Conservation (phyloP, 2,888 invertebrate species). For the Anaspis maculata region DNA sequence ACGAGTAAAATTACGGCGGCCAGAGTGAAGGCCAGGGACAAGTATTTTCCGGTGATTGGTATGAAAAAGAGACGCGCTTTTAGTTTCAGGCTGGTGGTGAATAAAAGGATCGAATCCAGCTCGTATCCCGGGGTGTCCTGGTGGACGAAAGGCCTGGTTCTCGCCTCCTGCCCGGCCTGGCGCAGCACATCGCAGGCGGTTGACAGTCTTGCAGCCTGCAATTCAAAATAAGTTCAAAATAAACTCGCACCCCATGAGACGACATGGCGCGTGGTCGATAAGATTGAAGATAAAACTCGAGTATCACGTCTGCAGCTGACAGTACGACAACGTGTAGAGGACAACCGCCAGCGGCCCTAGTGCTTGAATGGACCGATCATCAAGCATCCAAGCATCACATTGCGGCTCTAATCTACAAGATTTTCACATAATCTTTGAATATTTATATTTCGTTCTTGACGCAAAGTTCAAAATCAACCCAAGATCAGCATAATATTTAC, state of each 20-base stretch:
- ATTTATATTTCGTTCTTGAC: too few relatives aligned
- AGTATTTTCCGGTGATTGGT: conserved; percentile 61
- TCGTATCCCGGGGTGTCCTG: conserved; percentile 68
- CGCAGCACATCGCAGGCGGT: conserved; percentile 64
- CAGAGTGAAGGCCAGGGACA: conserved; percentile 56
- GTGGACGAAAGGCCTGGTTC: conserved; percentile 71
- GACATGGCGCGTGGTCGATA: too few relatives aligned
- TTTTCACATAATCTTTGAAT: too few relatives aligned
- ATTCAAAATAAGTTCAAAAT: conserved; percentile 5
- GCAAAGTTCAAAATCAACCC: too few relatives aligned
- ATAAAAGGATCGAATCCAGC: conserved; percentile 67
- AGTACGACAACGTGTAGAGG: too few relatives aligned
- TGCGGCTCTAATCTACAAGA: too few relatives aligned
- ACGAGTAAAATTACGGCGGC: conserved; percentile 54
- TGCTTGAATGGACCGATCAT: too few relatives aligned
- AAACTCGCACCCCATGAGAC: neutral
- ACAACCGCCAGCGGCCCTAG: too few relatives aligned
- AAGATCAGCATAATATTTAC: too few relatives aligned
- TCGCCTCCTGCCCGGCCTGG: conserved; percentile 68
- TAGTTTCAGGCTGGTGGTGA: conserved; percentile 65
- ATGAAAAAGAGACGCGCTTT: conserved; percentile 66
- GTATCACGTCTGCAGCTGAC: too few relatives aligned
- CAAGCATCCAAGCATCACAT: too few relatives aligned
- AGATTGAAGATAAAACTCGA: too few relatives aligned
- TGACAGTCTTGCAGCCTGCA: conserved; percentile 65